These are phyloP conservation scores for Molorchus minor DNA, from an alignment of 2,888 invertebrate species.

Conservation along the genomic window DNA sequence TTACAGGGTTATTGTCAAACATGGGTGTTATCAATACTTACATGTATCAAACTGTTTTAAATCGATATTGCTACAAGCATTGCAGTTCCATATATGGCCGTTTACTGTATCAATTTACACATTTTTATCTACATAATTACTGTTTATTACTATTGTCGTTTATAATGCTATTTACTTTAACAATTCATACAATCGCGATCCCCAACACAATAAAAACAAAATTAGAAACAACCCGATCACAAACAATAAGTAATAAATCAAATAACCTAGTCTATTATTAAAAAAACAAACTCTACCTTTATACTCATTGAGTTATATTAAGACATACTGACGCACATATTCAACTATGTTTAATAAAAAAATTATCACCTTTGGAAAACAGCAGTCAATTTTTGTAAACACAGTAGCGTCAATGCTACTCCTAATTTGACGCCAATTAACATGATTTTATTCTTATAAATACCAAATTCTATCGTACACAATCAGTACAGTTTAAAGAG, in stretches of 20 bases:
- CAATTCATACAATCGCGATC: too few relatives aligned
- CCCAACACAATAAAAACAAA: too few relatives aligned
- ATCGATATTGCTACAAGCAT: too few relatives aligned
- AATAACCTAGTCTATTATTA: constrained; percentile 3
- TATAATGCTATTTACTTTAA: too few relatives aligned
- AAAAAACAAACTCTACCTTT: constrained; percentile 22
- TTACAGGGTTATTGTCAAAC: too few relatives aligned
- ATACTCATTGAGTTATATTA: constrained; percentile 25
- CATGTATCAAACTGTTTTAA: too few relatives aligned
- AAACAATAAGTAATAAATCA: constrained; percentile 19
- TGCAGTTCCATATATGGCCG: too few relatives aligned
- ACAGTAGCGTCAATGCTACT: constrained; percentile 30
- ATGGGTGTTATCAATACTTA: too few relatives aligned
- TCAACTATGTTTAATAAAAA: constrained; percentile 19
- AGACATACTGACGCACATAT: constrained; percentile 35
- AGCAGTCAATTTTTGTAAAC: constrained; percentile 25
- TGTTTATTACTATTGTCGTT: too few relatives aligned
- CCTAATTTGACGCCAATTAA: constrained; percentile 27
- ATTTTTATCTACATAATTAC: too few relatives aligned
- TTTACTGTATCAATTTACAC: too few relatives aligned
- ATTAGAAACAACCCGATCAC: too few relatives aligned
- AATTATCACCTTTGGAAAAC: constrained; percentile 22
- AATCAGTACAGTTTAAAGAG: constrained; percentile 12
- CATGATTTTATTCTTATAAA: constrained; percentile 30
- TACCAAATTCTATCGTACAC: neutral